Evolutionary conservation across 2,113 vertebrate genomes (phyloP).

Genomic region (Microtus richardsoni): DNA sequence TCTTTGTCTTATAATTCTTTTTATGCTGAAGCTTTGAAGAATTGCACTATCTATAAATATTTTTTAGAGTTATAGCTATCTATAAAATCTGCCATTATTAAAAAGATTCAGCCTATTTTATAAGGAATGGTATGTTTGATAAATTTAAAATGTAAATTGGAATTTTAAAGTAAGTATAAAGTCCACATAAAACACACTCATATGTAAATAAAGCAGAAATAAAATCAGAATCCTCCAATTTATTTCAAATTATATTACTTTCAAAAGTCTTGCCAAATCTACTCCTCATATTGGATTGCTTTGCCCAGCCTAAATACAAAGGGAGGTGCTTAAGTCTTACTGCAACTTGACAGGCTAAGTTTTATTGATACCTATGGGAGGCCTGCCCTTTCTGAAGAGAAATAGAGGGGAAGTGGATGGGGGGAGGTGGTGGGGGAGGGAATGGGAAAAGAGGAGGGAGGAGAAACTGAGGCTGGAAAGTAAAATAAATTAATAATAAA

Average conservation of each 20-base stretch:
- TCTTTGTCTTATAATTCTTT: neutral
- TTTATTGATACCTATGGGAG: neutral
- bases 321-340: neutral
- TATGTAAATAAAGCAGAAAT: conserved; percentile 5
- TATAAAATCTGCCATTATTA: neutral
- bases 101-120: conserved; percentile 11
- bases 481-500: neutral
- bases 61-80: neutral
- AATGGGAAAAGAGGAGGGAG: neutral
- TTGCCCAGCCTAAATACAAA: neutral
- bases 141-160: conserved; percentile 23
- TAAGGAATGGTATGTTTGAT: neutral
- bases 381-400: neutral
- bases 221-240: neutral
- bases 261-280: neutral
- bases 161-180: neutral
- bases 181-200: neutral
- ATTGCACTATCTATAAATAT: neutral
- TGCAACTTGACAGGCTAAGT: neutral
- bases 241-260: neutral
- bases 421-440: too few relatives aligned
- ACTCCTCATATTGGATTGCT: neutral
- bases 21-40: neutral
- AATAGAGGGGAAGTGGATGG: neutral
- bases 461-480: neutral